These are phyloP conservation scores for Isurus oxyrinchus DNA, from an alignment of 2,113 vertebrate species.

Conservation along the genomic window DNA sequence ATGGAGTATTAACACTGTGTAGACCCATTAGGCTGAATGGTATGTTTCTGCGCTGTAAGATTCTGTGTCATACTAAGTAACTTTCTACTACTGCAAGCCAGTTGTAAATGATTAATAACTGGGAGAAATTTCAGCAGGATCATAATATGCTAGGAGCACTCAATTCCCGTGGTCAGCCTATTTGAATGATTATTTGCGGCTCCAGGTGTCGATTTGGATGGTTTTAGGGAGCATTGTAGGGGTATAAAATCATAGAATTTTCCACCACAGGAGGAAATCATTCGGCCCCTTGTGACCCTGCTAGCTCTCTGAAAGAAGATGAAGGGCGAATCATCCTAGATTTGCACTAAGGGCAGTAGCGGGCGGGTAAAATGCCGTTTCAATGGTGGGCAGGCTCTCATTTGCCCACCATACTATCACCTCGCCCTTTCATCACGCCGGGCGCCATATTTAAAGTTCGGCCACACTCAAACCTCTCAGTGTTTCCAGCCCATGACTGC, in stretches of 20 bases:
- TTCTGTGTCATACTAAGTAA: neutral
- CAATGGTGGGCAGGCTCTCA: no score
- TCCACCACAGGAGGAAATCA: neutral
- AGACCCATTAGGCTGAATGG: neutral
- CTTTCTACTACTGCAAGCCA: neutral
- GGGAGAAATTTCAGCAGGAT: neutral
- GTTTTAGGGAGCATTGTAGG: no score
- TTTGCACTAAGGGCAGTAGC: no score
- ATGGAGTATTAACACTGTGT: neutral
- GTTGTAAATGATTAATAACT: neutral
- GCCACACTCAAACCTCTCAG: no score
- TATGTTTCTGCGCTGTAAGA: neutral
- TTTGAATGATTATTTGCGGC: neutral
- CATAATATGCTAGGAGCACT: neutral
- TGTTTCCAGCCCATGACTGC: no score
- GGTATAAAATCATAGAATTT: neutral
- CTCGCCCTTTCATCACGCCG: no score
- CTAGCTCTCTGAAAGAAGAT: no score
- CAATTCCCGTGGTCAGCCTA: neutral
- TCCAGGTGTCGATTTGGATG: neutral
- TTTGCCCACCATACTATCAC: no score
- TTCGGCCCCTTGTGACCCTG: neutral
- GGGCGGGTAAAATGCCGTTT: no score
- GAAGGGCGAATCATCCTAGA: no score
- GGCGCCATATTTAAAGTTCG: no score